These are phyloP conservation scores for Monopis laevigella DNA, from an alignment of 2,888 invertebrate species.

Conservation along the genomic window DNA sequence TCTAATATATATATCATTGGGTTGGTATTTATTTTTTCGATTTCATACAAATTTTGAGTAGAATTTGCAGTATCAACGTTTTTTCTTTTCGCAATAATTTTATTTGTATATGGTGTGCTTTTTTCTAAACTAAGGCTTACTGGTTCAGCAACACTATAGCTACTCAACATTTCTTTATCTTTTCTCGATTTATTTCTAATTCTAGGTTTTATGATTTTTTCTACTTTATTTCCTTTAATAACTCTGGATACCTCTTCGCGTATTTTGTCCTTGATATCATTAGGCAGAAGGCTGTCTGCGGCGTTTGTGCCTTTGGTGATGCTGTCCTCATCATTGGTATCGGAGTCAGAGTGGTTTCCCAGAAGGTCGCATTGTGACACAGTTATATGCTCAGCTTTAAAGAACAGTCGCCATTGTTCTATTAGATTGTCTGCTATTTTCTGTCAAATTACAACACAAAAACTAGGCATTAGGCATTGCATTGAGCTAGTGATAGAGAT, in stretches of 20 bases:
- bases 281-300: constrained; percentile 35
- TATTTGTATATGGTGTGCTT: too few species aligned
- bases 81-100: too few species aligned
- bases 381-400: constrained; percentile 26
- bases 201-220: constrained; percentile 18
- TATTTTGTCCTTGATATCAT: constrained; percentile 37
- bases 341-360: constrained; percentile 20
- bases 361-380: constrained; percentile 17
- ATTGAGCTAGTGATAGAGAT: too few species aligned
- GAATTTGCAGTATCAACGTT: too few species aligned
- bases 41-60: too few species aligned
- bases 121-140: too few species aligned
- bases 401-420: constrained; percentile 33
- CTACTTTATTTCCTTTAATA: constrained; percentile 14
- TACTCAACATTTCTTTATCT: too few species aligned
- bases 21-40: too few species aligned
- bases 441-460: constrained; percentile 25
- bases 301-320: constrained; percentile 42
- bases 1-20: too few species aligned
- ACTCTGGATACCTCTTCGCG: constrained; percentile 30
- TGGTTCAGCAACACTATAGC: too few species aligned
- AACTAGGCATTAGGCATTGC: neutral
- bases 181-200: too few species aligned
- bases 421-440: constrained; percentile 35
- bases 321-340: constrained; percentile 45